phyloP scores from a whole-genome alignment of 2,888 invertebrate species.

The Amblyjoppa fuscipennis region DNA sequence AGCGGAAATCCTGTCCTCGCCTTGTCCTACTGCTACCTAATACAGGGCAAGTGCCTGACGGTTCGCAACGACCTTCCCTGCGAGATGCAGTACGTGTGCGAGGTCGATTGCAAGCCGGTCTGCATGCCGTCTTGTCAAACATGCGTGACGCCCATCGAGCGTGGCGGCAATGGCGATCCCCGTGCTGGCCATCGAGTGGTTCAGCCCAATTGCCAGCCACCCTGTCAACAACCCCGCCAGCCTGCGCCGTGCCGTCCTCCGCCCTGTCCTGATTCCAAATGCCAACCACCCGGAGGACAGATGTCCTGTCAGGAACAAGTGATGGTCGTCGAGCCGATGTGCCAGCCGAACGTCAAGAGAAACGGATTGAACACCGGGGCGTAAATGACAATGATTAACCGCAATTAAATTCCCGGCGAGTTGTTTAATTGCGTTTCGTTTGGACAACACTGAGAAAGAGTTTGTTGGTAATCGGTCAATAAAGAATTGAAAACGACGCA shows the following conservation, averaged over 20 bases:
- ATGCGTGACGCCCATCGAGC: conserved; percentile 68
- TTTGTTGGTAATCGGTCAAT: neutral
- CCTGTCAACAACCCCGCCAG: conserved; percentile 56
- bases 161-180: conserved; percentile 58
- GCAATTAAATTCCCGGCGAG: neutral
- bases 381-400: conserved; percentile 17
- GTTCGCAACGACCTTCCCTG: conserved; percentile 76
- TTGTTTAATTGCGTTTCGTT: neutral
- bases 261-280: conserved; percentile 58
- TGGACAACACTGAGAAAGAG: neutral
- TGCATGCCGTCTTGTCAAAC: conserved; percentile 74
- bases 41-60: conserved; percentile 82
- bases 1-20: conserved; percentile 92
- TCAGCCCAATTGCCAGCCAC: conserved; percentile 29
- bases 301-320: conserved; percentile 65
- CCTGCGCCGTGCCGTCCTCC: conserved; percentile 52
- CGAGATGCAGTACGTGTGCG: conserved; percentile 80
- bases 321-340: conserved; percentile 71
- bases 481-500: conserved; percentile 5
- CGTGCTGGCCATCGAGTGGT: conserved; percentile 22
- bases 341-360: conserved; percentile 73
- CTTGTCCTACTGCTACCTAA: conserved; percentile 87
- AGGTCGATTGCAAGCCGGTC: conserved; percentile 76
- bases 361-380: conserved; percentile 67
- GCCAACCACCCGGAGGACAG: conserved; percentile 42